Evolutionary conservation across 2,888 invertebrate genomes (phyloP).

Genomic region (Chloroclystis v-ata): DNA sequence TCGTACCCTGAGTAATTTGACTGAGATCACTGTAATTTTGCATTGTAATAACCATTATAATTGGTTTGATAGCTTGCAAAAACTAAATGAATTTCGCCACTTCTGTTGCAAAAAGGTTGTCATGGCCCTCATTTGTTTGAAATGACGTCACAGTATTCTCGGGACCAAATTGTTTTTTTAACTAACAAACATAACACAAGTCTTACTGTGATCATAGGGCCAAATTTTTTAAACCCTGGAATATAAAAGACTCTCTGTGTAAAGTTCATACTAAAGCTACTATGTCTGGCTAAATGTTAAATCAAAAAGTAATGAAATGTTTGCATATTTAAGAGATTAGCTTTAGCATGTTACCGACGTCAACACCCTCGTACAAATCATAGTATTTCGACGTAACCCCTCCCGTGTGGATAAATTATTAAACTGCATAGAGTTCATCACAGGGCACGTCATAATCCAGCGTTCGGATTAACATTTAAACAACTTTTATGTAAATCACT

Average conservation of each 20-base stretch:
- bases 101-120: slow-evolving; percentile 18
- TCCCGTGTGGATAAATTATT: slow-evolving; percentile 35
- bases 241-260: no score
- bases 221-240: no score
- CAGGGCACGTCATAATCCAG: slow-evolving; percentile 64
- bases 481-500: slow-evolving; percentile 74
- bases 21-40: slow-evolving; percentile 62
- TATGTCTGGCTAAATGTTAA: no score
- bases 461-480: slow-evolving; percentile 73
- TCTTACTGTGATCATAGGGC: no score
- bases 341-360: slow-evolving; percentile 9
- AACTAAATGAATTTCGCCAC: slow-evolving; percentile 22
- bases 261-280: no score
- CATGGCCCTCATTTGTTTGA: neutral
- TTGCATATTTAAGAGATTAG: slow-evolving; percentile 16
- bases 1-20: slow-evolving; percentile 56
- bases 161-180: neutral
- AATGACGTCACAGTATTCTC: neutral
- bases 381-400: slow-evolving; percentile 11
- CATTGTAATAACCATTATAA: slow-evolving; percentile 57
- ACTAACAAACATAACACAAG: no score
- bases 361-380: slow-evolving; percentile 17
- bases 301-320: slow-evolving; percentile 17
- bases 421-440: slow-evolving; percentile 42
- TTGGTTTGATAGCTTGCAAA: slow-evolving; percentile 39